Conservation (phyloP, 2,888 invertebrate species). For the Melipona bicolor region DNA sequence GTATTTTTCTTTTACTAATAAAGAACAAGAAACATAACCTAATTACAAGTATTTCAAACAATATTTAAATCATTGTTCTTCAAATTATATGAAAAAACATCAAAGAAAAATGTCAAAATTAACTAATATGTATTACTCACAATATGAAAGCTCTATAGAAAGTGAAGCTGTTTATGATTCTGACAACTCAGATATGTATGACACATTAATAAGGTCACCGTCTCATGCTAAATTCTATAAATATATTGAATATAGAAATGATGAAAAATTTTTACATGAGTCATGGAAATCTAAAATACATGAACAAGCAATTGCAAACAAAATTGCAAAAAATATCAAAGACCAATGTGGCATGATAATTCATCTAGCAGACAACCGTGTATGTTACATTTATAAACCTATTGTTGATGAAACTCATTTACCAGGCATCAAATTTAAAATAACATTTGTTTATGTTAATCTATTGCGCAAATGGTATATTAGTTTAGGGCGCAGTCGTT, state of each 20-base stretch:
- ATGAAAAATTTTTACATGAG: slow-evolving; percentile 29
- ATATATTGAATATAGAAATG: slow-evolving; percentile 18
- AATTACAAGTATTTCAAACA: not conserved
- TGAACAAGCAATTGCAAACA: not conserved
- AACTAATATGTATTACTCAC: slow-evolving; percentile 40
- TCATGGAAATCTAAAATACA: slow-evolving; percentile 34
- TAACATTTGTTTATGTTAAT: slow-evolving; percentile 44
- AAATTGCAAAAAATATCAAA: slow-evolving; percentile 18
- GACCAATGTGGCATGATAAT: slow-evolving; percentile 49
- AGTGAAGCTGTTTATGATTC: slow-evolving; percentile 44
- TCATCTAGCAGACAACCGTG: slow-evolving; percentile 7
- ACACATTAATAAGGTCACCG: slow-evolving; percentile 14
- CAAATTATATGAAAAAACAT: not conserved
- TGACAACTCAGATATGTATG: slow-evolving; percentile 11
- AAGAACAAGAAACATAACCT: slow-evolving; percentile 10
- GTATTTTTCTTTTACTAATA: not conserved
- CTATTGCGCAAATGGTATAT: slow-evolving; percentile 60
- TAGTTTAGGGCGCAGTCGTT: slow-evolving; percentile 42
- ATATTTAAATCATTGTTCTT: not conserved
- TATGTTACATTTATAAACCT: slow-evolving; percentile 48
- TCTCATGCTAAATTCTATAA: slow-evolving; percentile 9
- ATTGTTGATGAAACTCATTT: not conserved
- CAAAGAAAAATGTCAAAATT: slow-evolving; percentile 27
- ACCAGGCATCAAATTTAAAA: slow-evolving; percentile 45
- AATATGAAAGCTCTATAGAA: slow-evolving; percentile 16